Conservation (phyloP, 2,888 invertebrate genomes). For the Bimastos eiseni region DNA sequence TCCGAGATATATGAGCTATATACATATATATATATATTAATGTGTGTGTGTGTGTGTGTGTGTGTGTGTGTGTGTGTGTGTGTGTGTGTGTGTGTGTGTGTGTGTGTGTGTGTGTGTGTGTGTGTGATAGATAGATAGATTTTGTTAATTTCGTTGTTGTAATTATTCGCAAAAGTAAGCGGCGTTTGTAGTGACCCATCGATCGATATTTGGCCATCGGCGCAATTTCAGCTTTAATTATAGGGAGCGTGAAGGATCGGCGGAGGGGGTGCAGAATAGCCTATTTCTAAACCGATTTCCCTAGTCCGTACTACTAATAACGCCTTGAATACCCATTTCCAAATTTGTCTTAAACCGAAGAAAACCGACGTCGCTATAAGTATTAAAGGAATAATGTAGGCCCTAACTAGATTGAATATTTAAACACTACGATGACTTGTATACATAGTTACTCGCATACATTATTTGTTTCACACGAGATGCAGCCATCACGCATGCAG, state of each 20-base stretch:
- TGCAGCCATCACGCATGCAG: neutral
- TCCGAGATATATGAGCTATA: too few species aligned
- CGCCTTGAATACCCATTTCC: neutral
- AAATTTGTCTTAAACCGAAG: neutral
- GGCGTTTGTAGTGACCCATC: neutral
- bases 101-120: slow-evolving; percentile 28
- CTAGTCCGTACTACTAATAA: neutral
- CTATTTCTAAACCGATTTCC: too few species aligned
- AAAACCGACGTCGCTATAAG: neutral
- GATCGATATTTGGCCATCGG: slow-evolving; percentile 4
- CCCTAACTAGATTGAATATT: neutral
- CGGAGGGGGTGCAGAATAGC: too few species aligned
- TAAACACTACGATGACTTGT: neutral
- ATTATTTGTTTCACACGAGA: neutral
- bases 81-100: slow-evolving; percentile 31
- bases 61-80: slow-evolving; percentile 32
- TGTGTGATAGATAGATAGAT: neutral
- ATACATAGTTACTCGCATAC: neutral
- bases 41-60: neutral
- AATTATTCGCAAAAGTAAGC: neutral
- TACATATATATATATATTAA: neutral
- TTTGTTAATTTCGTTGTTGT: neutral
- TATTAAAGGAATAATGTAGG: too few species aligned
- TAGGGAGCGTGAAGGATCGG: neutral
- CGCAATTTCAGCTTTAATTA: neutral